Percentiles rank a stretch among this genome's conserved stretches.
phyloP scores from a whole-genome alignment of 1,140 invertebrate genomes.

The Sweltsa coloradensis region DNA sequence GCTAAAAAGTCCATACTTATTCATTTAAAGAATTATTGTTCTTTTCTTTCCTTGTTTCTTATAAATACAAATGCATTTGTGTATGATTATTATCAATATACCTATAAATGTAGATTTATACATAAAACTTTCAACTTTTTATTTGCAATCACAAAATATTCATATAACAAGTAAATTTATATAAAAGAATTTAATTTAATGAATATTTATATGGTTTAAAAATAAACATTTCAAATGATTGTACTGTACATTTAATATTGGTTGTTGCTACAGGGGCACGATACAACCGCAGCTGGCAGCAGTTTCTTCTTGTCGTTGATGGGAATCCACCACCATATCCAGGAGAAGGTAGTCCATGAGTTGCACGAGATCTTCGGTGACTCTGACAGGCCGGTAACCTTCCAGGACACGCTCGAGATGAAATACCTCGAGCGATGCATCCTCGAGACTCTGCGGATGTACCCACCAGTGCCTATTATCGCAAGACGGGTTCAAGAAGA shows the following conservation, averaged over 20 bases:
- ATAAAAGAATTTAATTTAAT: too few relatives aligned
- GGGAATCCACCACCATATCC: conserved; percentile 64
- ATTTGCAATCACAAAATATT: too few relatives aligned
- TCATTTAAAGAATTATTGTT: too few relatives aligned
- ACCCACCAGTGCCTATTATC: conserved; percentile 73
- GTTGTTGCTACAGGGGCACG: conserved; percentile 75
- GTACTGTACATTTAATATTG: neutral
- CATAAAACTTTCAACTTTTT: too few relatives aligned
- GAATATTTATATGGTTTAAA: too few relatives aligned
- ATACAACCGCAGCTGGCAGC: conserved; percentile 40
- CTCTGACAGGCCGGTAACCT: conserved; percentile 57
- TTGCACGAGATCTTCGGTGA: conserved; percentile 72
- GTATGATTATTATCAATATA: too few relatives aligned
- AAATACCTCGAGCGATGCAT: conserved; percentile 75
- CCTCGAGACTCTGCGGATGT: conserved; percentile 71
- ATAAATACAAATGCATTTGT: too few relatives aligned
- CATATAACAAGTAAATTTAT: too few relatives aligned
- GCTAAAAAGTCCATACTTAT: too few relatives aligned
- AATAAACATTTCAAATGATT: neutral
- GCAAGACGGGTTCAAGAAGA: conserved; percentile 59
- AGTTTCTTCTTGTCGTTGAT: conserved; percentile 76
- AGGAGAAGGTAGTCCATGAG: conserved; percentile 65
- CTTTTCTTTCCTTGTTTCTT: too few relatives aligned
- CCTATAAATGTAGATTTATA: too few relatives aligned
- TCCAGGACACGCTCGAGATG: conserved; percentile 63